A percentile compares a stretch with the other conserved stretches of the same genome.
phyloP scores from a whole-genome alignment of 2,888 invertebrate genomes.

The Morinoia aosen region DNA sequence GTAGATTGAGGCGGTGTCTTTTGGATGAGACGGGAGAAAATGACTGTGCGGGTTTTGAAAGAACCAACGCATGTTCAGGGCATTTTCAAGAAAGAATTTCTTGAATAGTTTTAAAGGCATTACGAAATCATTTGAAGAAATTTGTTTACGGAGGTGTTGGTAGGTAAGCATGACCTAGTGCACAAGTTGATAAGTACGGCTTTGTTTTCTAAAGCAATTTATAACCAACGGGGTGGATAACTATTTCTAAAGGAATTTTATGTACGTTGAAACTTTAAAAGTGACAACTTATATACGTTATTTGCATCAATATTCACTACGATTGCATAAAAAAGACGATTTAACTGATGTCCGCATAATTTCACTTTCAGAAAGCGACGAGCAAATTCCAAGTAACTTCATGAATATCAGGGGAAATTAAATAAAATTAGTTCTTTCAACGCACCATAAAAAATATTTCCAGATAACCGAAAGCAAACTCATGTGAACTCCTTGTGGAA shows the following conservation, averaged over 20 bases:
- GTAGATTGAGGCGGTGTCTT: not conserved
- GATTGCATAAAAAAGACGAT: too few relatives aligned
- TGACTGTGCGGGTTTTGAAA: not conserved
- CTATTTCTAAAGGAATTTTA: not conserved
- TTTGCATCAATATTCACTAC: too few relatives aligned
- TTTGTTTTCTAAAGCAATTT: not conserved
- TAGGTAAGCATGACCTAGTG: not conserved
- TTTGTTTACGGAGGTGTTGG: not conserved
- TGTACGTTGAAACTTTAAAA: too few relatives aligned
- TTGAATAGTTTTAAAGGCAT: not conserved
- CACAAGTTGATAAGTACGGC: not conserved
- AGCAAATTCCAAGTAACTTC: too few relatives aligned
- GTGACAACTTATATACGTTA: too few relatives aligned
- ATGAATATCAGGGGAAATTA: too few relatives aligned
- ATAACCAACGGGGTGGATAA: not conserved
- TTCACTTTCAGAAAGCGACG: too few relatives aligned
- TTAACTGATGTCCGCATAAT: too few relatives aligned
- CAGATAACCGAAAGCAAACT: too few relatives aligned
- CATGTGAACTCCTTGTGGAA: too few relatives aligned
- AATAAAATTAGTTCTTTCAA: too few relatives aligned
- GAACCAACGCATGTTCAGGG: not conserved
- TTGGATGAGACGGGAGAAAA: not conserved
- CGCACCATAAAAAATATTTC: too few relatives aligned
- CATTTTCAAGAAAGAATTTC: not conserved
- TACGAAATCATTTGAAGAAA: not conserved